Evolutionary conservation across 2,797 vertebrate genomes (phyloP).

Genomic region (Rallus crepitans): DNA sequence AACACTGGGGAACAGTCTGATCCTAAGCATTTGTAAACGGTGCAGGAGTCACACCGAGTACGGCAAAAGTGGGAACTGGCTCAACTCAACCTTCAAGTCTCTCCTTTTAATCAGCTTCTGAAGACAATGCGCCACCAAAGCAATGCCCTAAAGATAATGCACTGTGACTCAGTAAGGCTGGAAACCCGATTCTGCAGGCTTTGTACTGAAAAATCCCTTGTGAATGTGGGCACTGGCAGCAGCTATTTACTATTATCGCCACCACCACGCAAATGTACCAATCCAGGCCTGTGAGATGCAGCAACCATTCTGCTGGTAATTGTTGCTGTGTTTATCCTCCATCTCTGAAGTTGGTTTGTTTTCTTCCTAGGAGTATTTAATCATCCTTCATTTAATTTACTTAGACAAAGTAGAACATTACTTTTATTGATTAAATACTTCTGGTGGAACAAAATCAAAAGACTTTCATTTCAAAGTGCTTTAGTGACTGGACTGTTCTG

Average conservation of each 20-base stretch:
- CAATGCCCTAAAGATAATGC: not conserved
- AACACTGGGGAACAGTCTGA: no score
- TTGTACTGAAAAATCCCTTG: not conserved
- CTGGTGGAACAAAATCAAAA: slow-evolving; percentile 68
- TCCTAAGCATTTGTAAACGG: no score
- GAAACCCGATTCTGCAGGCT: not conserved
- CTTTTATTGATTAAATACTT: slow-evolving; percentile 76
- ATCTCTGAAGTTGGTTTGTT: slow-evolving; percentile 47
- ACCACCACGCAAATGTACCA: not conserved
- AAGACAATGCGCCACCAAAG: not conserved
- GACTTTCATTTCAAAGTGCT: slow-evolving; percentile 75
- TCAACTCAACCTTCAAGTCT: not conserved
- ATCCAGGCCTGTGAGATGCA: not conserved
- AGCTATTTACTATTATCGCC: not conserved
- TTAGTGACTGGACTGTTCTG: slow-evolving; percentile 76
- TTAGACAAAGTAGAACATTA: slow-evolving; percentile 70
- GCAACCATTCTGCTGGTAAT: slow-evolving; percentile 10
- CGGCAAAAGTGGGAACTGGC: not conserved
- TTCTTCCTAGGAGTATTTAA: slow-evolving; percentile 61
- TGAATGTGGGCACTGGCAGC: not conserved
- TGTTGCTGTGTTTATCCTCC: slow-evolving; percentile 19
- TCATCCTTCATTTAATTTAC: slow-evolving; percentile 72
- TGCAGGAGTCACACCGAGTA: not conserved
- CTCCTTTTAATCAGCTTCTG: not conserved
- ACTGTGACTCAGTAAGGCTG: not conserved